Conservation (phyloP, 2,888 invertebrate species). For the Eremobia ochroleuca region DNA sequence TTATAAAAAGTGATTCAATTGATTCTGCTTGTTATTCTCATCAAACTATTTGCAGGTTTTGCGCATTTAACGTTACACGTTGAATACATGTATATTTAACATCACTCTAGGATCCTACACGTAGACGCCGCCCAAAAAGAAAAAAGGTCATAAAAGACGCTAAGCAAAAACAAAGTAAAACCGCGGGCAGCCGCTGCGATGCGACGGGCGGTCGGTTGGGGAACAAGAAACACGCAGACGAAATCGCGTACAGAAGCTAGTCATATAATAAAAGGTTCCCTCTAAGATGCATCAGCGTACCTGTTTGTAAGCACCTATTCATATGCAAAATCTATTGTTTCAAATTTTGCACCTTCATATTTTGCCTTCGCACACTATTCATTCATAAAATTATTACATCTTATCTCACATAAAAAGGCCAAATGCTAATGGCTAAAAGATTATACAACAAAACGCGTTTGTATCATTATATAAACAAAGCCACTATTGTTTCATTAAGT, state of each 20-base stretch:
- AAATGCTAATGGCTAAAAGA: slow-evolving; percentile 56
- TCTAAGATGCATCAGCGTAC: background rate
- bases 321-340: slow-evolving; percentile 56
- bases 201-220: no score
- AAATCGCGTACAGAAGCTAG: background rate
- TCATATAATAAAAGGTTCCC: background rate
- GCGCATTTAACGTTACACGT: no score
- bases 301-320: slow-evolving; percentile 2
- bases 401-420: slow-evolving; percentile 62
- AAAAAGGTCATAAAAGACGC: no score
- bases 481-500: slow-evolving; percentile 54
- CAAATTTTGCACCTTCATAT: slow-evolving; percentile 47
- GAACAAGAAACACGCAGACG: no score
- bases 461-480: slow-evolving; percentile 61
- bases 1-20: no score
- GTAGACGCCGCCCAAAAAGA: no score
- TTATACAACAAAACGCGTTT: slow-evolving; percentile 58
- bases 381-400: slow-evolving; percentile 64
- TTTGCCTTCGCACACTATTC: slow-evolving; percentile 62
- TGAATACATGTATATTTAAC: no score
- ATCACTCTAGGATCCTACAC: no score
- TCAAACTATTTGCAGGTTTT: no score
- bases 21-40: no score
- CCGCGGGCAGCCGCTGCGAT: no score
- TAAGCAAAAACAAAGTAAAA: no score